Evolutionary conservation across 2,888 invertebrate species (phyloP), one percentile per base, ranked within the genome.

Genomic region (Plebejus anna): DNA sequence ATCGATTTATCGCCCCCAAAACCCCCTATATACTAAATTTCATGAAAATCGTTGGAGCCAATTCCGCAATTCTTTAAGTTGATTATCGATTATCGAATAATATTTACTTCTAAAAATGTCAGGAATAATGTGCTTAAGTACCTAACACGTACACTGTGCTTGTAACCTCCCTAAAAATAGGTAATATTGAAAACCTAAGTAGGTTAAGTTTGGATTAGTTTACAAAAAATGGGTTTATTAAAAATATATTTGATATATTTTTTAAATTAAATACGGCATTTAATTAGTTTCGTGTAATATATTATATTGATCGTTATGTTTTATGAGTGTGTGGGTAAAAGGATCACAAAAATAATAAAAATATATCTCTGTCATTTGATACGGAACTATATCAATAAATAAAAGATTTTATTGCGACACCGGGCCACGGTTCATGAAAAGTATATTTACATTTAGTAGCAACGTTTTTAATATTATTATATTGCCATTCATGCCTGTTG

Each of bases 341-440:
- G 38, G 59, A 76, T 72, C 71, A 72, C 71, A 71, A 55, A 59
- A 71, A 76, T 47, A 76, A 73, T 55, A 73, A 73, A 76, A 38
- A 72, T 78, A 79, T 70, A 73, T 51, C 72, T 77, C 76, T 78
- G 78, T 78, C 76, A 79, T 76, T 78, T 77, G 77, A 76, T 78
- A 78, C 75, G 75, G 77, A 79, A 80, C 71, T 77, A 76, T 78
- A 77, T 66, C 77, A 76, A 79, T 80, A 80, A 78, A 79, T 77
- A 76, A 75, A 76, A 77, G 78, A 80, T 76, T 79, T 80, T 78
- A 80, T 80, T 76, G 70, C 77, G 42, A 32, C 38, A 72, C 77
- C 77, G 42, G 70, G 47, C 47, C 55, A 16, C 55, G 55, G 32
- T 51, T 76, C 75, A 76, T 73, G 77, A 79, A 79, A 78, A 77